Evolutionary conservation across 92 coral and sea anemone genomes (phyloP).

Genomic region (Scolanthus callimorphus): DNA sequence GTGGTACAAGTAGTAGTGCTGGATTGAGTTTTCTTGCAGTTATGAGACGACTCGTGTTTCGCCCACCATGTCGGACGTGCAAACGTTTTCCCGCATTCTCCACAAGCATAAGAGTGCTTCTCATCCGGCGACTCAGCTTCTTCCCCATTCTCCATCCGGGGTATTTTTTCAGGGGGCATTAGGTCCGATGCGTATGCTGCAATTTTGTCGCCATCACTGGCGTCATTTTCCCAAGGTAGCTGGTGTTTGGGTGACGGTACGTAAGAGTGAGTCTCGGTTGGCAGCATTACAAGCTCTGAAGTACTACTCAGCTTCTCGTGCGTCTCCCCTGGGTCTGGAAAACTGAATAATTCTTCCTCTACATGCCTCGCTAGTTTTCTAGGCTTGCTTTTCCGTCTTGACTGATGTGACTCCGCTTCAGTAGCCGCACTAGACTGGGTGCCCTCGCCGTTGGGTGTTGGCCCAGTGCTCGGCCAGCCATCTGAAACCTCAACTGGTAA

Average conservation of each 20-base stretch:
- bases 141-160: conserved; percentile 5
- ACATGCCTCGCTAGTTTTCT: conserved; percentile 29
- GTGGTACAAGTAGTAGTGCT: not conserved
- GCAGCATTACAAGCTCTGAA: conserved; percentile 27
- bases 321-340: conserved; percentile 1
- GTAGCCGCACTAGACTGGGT: not conserved
- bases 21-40: not conserved
- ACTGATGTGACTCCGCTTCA: conserved; percentile 20
- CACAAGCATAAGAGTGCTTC: conserved; percentile 13
- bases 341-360: conserved; percentile 11
- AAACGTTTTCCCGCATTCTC: conserved; percentile 25
- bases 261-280: conserved; percentile 13
- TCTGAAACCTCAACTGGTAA: conserved; percentile 33
- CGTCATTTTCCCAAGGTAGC: not conserved
- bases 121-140: not conserved
- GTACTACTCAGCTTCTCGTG: conserved; percentile 2
- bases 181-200: not conserved
- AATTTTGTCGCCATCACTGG: not conserved
- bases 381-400: conserved; percentile 35
- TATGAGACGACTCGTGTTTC: conserved; percentile 24
- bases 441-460: conserved; percentile 1
- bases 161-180: conserved; percentile 10
- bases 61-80: conserved; percentile 39
- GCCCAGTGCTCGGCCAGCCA: conserved; percentile 11
- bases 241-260: not conserved